Conservation (phyloP, 2,113 vertebrate species). For the Neolamprologus sp. region DNA sequence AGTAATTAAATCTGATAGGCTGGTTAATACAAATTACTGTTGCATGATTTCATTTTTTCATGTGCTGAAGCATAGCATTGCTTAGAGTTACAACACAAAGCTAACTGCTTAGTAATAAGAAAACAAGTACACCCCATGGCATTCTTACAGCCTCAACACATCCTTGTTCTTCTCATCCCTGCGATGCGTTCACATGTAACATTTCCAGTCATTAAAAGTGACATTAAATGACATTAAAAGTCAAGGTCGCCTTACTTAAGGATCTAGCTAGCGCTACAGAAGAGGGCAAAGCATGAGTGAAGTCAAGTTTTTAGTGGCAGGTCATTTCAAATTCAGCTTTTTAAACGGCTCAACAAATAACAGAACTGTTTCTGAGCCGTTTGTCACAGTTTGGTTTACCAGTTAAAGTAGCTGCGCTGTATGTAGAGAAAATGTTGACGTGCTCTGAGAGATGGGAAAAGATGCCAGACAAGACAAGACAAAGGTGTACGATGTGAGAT, state of each 20-base stretch:
- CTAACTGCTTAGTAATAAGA: background rate
- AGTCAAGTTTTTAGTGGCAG: background rate
- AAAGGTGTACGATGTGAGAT: background rate
- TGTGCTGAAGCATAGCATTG: background rate
- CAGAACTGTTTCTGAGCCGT: background rate
- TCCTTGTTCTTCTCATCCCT: background rate
- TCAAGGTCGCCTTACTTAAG: accelerated
- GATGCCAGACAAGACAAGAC: background rate
- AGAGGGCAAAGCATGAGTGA: background rate
- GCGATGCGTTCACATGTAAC: background rate
- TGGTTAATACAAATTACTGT: background rate
- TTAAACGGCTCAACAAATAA: accelerated
- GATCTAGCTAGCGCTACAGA: background rate
- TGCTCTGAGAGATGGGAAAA: background rate
- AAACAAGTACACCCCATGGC: background rate
- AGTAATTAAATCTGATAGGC: background rate
- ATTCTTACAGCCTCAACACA: background rate
- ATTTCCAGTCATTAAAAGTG: background rate
- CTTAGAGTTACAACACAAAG: background rate
- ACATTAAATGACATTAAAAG: background rate
- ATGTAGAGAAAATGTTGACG: background rate
- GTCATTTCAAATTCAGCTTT: background rate
- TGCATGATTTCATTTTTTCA: background rate
- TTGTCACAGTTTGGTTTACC: background rate
- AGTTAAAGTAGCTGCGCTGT: accelerated